Evolutionary conservation across 2,888 invertebrate species (phyloP), one percentile per base, ranked within the genome.

Genomic region (Helleia helle): DNA sequence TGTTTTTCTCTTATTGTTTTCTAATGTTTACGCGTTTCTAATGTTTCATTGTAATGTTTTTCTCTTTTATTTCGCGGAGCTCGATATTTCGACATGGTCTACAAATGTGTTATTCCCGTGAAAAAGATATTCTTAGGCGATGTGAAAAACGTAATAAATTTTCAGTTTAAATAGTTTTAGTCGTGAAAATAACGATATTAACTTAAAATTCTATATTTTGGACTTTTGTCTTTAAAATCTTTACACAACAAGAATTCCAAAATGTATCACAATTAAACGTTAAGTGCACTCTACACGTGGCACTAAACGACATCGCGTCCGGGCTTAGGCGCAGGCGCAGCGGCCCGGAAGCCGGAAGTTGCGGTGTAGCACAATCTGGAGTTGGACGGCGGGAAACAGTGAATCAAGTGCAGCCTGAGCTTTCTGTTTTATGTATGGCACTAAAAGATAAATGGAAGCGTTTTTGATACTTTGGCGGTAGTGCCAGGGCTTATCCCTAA

Each of bases 301-400:
- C 63, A 55, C 60, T 59, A 56, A 54, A 62, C 72, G 71, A 73
- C 68, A 71, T 71, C 64, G 65, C 59, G 47, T 65, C 63, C 62
- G 60, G 22, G 44, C 46, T 31, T 49, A 57, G 61, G 72, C 79
- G 80, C 81, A 79, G 53, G 80, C 79, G 79, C 79, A 74, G 57
- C 56, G 55, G 58, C 52, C 66, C 80, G 83, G 84, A 84, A 79
- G 56, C 75, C 65, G 83, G 83, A 84, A 66, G 79, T 66, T 81
- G 83, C 67, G 83, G 83, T 72, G 75, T 72, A 69, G 74, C 75
- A 73, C 83, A 83, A 83, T 83, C 83, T 84, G 81, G 80, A 80
- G 76, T 71, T 68, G 71, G 66, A 62, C 65, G 68, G 71, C 76
- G 76, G 80, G 77, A 80, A 81, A 75, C 73, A 79, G 64, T 81